phyloP scores from a whole-genome alignment of 2,797 vertebrate genomes.

The Alectoris magna region DNA sequence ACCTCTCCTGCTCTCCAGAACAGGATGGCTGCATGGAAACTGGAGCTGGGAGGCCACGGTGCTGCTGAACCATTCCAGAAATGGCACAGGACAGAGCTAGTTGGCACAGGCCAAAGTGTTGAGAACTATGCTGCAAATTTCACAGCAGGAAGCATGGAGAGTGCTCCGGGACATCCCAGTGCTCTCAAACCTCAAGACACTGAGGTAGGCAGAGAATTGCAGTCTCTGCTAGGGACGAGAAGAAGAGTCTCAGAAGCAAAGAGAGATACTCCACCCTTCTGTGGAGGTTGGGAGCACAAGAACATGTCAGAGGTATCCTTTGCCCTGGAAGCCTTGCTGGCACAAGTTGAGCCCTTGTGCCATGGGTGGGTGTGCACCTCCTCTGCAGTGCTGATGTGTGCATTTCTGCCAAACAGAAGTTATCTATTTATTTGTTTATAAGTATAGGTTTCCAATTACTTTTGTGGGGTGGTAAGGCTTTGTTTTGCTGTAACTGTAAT shows the following conservation, averaged over 20 bases:
- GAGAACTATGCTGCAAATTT: not conserved
- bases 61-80: not conserved
- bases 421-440: not conserved
- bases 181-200: not conserved
- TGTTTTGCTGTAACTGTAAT: not conserved
- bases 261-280: not conserved
- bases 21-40: not conserved
- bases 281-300: accelerated
- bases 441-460: not conserved
- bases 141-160: not conserved
- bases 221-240: not conserved
- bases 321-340: not conserved
- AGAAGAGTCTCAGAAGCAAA: not conserved
- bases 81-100: not conserved
- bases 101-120: not conserved
- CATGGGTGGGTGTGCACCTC: not conserved
- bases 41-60: not conserved
- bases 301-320: accelerated
- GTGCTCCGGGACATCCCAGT: not conserved
- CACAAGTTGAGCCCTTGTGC: not conserved
- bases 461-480: not conserved
- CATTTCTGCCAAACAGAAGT: not conserved
- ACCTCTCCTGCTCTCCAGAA: not conserved
- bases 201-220: not conserved
- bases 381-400: accelerated